Base-by-base conservation (phyloP, 2,888 invertebrate species). In the Aricia artaxerxes region DNA sequence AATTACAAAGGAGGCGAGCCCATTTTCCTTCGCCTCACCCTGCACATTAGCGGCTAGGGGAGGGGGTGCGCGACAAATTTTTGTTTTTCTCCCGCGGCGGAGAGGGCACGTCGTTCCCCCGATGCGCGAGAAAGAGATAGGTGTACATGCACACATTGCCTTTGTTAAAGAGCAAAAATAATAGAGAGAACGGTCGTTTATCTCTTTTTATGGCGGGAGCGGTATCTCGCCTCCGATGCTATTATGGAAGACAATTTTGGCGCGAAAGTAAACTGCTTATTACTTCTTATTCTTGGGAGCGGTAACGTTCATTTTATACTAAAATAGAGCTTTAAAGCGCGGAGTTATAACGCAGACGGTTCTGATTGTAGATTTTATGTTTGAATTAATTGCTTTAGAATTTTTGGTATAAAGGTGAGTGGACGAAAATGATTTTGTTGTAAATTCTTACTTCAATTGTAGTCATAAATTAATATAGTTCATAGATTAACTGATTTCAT, bases 241-340 rank as follows among this genome's bases (percentile, higher is more conserved):
- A 93, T 94, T 92, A 94, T 94, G 92, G 92, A 88, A 90, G 93
- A 94, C 94, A 93, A 94, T 94, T 94, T 94, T 93, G 93, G 93
- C 93, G 93, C 92, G 92, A 94, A 94, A 93, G 93, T 94, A 93
- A 93, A 94, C 93, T 93, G 94, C 93, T 94, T 94, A 94, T 94
- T 93, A 93, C 93, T 91, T 90, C 91, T 92, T 91, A 92, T 93
- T 94, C 93, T 92, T 89, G 90, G 87, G 87, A 86, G 87, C 88
- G 87, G 79, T 84, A 82, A 81, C 81, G 80, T 82, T 84, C 83
- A 83, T 83, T 84, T 83, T 82, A 82, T 82, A 83, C 82, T 82
- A 82, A 81, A 83, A 84, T 82, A 80, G 82, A 83, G 82, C 80
- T 82, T 78, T 73, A 78, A 73, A 81, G 75, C 53, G 79, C 44